These are phyloP conservation scores for Periparus ater DNA, from an alignment of 2,797 vertebrate genomes.

Conservation along the genomic window DNA sequence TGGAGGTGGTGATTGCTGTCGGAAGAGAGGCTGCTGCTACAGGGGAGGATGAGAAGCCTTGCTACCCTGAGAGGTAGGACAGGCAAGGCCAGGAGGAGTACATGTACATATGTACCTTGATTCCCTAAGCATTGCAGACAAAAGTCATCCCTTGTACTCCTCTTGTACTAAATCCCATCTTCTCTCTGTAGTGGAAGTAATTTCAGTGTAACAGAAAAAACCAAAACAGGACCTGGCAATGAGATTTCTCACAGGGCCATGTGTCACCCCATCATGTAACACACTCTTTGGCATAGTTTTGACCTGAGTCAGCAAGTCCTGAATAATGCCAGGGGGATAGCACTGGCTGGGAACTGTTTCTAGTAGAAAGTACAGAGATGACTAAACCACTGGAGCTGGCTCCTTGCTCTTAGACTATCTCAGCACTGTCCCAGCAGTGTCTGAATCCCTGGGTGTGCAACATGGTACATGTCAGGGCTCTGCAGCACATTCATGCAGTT, in stretches of 20 bases:
- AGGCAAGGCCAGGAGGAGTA: neutral
- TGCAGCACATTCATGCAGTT: neutral
- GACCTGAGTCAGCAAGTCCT: neutral
- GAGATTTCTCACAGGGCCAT: neutral
- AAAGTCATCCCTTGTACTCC: neutral
- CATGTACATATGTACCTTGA: accelerated
- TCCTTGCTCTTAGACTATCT: neutral
- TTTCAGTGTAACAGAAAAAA: neutral
- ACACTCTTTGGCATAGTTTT: neutral
- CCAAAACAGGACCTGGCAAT: neutral
- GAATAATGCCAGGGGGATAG: neutral
- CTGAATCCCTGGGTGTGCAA: neutral
- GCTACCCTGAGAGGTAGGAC: neutral
- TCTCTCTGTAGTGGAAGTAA: neutral
- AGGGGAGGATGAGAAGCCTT: neutral
- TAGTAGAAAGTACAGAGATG: neutral
- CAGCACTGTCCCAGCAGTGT: neutral
- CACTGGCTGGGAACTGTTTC: neutral
- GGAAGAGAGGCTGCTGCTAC: neutral
- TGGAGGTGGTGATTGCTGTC: neutral
- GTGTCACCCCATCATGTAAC: neutral
- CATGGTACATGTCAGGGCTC: accelerated
- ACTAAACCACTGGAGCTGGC: neutral
- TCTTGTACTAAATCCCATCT: neutral
- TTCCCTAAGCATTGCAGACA: neutral